Percentiles rank a stretch among this genome's conserved stretches.
phyloP scores from a whole-genome alignment of 2,888 invertebrate genomes.

The Drosophila paramelanica region DNA sequence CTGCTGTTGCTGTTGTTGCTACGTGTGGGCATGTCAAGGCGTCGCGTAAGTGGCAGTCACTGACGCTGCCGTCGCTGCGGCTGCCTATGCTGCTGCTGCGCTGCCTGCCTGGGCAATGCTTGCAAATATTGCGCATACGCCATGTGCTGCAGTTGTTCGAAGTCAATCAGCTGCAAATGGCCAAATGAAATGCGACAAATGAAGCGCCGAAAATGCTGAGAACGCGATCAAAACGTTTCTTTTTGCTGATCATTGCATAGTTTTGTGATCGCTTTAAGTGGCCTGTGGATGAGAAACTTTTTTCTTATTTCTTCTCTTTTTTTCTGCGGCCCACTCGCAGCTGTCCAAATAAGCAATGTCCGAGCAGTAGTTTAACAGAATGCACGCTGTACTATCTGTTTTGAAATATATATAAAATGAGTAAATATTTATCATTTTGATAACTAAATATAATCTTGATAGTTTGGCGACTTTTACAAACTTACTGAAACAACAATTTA shows the following conservation, averaged over 20 bases:
- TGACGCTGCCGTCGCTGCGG: conserved; percentile 27
- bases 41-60: conserved; percentile 63
- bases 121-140: conserved; percentile 75
- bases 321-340: background rate
- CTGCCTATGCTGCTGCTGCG: conserved; percentile 9
- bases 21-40: conserved; percentile 79
- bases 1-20: conserved; percentile 40
- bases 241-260: conserved; percentile 17
- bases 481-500: too few species aligned
- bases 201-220: conserved; percentile 50
- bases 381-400: background rate
- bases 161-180: conserved; percentile 60
- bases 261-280: conserved; percentile 7
- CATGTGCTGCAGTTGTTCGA: conserved; percentile 48
- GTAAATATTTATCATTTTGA: too few species aligned
- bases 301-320: background rate
- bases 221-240: conserved; percentile 42
- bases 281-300: conserved; percentile 1
- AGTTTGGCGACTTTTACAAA: too few species aligned
- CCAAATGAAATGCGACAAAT: conserved; percentile 57
- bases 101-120: conserved; percentile 11
- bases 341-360: background rate
- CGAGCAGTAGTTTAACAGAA: background rate
- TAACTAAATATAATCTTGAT: too few species aligned
- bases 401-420: too few species aligned